Percentiles rank a stretch among this genome's conserved stretches.
Evolutionary conservation across 1,140 invertebrate genomes (phyloP).

Genomic region (Dysdera silvatica): DNA sequence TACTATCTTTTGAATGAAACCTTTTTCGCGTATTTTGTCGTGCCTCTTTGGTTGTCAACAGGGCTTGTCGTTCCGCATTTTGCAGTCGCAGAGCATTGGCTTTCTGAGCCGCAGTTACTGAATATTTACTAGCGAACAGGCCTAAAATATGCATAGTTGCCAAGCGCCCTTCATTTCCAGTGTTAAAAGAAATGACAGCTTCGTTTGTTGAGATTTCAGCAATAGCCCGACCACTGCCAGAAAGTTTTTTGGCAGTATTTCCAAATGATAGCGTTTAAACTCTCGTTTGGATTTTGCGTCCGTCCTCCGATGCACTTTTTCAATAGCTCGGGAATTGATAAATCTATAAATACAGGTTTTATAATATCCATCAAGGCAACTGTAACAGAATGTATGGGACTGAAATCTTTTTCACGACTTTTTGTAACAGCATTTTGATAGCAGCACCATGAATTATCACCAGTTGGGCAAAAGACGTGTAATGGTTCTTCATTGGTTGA

Average conservation of each 20-base stretch:
- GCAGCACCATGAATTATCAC: neutral
- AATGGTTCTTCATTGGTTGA: neutral
- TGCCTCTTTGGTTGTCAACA: no score
- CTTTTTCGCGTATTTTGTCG: no score
- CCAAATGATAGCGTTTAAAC: neutral
- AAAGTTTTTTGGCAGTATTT: neutral
- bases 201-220: neutral
- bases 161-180: neutral
- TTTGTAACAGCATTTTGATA: neutral
- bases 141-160: no score
- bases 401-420: neutral
- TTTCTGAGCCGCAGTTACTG: no score
- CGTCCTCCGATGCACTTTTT: neutral
- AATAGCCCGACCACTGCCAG: neutral
- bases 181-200: neutral
- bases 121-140: no score
- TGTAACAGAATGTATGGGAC: neutral
- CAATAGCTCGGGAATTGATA: neutral
- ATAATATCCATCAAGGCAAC: neutral
- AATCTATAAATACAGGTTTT: neutral
- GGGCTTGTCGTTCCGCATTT: no score
- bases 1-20: no score
- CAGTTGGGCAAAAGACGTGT: neutral
- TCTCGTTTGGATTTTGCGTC: neutral
- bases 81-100: no score